A percentile compares a stretch with the other conserved stretches of the same genome.
These are phyloP conservation scores for Cichlasoma orientale DNA, from an alignment of 2,797 vertebrate genomes.

Conservation along the genomic window DNA sequence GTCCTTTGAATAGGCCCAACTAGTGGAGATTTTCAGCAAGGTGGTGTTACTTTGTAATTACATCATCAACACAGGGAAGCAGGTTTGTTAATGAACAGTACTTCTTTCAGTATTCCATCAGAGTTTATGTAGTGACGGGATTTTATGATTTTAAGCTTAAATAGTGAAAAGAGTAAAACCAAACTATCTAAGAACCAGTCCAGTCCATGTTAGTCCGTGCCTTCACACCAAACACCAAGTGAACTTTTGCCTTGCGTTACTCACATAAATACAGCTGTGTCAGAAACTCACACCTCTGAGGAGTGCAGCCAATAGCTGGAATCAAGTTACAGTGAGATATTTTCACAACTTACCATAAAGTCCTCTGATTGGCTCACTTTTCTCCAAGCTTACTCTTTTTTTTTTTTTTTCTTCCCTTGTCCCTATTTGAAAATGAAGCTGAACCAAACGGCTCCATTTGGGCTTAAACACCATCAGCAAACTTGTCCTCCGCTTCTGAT, in stretches of 20 bases:
- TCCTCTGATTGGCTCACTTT: not conserved
- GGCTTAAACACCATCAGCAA: not conserved
- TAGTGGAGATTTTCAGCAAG: conserved; percentile 26
- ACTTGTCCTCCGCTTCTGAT: not conserved
- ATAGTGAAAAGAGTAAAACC: not conserved
- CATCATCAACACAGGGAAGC: conserved; percentile 21
- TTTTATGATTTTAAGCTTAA: not conserved
- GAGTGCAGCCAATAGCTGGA: not conserved
- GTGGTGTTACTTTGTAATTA: conserved; percentile 40
- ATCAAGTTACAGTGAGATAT: not conserved
- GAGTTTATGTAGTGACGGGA: not conserved
- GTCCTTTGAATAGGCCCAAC: conserved; percentile 37
- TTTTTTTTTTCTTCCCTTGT: fast-evolving
- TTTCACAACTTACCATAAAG: not conserved
- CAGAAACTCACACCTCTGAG: not conserved
- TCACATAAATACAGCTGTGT: not conserved
- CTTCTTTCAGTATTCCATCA: not conserved
- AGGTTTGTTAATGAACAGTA: not conserved
- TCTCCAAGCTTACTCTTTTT: not conserved
- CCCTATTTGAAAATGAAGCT: not conserved
- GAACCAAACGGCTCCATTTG: not conserved
- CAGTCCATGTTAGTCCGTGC: not conserved
- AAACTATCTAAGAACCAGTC: not conserved
- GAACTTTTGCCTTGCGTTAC: not conserved
- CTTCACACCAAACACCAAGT: not conserved